Evolutionary conservation across 2,113 vertebrate genomes (phyloP).

Genomic region (Hydrolagus affinis): DNA sequence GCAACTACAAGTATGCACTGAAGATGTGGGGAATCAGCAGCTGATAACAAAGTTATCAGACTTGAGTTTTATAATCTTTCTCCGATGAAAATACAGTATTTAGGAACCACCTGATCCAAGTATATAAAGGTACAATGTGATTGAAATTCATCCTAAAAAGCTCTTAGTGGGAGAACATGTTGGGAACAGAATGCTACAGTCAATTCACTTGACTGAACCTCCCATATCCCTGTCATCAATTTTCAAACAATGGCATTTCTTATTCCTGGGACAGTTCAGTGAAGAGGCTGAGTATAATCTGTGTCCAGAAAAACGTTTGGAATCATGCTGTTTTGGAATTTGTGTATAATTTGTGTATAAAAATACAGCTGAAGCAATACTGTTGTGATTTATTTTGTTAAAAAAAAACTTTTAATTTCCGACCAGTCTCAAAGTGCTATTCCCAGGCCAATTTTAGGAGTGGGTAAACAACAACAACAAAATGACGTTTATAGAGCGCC

Average conservation of each 20-base stretch:
- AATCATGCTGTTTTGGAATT: slow-evolving; percentile 2
- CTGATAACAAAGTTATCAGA: background rate
- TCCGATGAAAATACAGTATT: background rate
- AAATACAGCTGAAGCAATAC: background rate
- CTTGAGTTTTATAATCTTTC: background rate
- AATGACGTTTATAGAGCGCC: too few relatives aligned
- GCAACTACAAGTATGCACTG: background rate
- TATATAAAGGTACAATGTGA: background rate
- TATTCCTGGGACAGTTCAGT: background rate
- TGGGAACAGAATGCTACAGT: background rate
- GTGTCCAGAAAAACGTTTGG: background rate
- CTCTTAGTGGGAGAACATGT: background rate
- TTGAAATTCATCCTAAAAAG: background rate
- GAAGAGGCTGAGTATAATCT: background rate
- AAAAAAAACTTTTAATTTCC: too few relatives aligned
- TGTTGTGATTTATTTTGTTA: background rate
- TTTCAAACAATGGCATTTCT: background rate
- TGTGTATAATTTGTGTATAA: background rate
- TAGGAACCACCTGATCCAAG: background rate
- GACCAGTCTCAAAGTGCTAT: too few relatives aligned
- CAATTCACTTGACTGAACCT: slow-evolving; percentile 13
- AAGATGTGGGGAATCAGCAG: background rate
- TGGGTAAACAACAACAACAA: too few relatives aligned
- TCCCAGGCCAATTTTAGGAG: too few relatives aligned
- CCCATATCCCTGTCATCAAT: background rate